Base-by-base conservation (phyloP, 2,888 invertebrate species). In the Synergus japonicus region DNA sequence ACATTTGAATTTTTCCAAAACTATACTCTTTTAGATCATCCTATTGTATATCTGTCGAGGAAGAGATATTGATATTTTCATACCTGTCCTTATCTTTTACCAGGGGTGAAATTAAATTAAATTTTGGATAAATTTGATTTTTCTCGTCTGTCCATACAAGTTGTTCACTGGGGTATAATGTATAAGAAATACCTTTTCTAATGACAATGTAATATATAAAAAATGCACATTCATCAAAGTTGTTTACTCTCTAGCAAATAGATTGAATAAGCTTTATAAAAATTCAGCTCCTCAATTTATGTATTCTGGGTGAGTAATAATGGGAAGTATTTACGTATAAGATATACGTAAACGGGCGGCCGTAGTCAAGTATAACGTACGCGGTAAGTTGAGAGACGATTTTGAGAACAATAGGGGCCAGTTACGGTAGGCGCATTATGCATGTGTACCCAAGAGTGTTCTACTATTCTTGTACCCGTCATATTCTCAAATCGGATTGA, bases 351-450 rank as follows among this genome's bases (percentile, higher is more conserved):
- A 69, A 69, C 29, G 49, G 46, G 49, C 69, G 46, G 49, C 69
- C 46, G 49, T 46, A 9, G 15, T 49, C 69, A 46, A 29, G 49
- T 69, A 69, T 29, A 69, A 69, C 49, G 46, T 49, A 69, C 9
- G 29, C 9, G 29, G 49, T 49, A 46, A 69, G 69, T 18, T 22
- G 49, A 49, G 29, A 69, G 69, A 69, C 49, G 46, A 69, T 49
- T 69, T 69, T n/a, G 69, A 49, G n/a, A 69, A 69, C 49, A 69
- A 69, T 69, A 58, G 54, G n/a, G 29, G 69, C 29, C 69, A 49
- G 69, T 69, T 49, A 49, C 15, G 29, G 29, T 67, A 49, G 69
- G 8, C 18, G 49, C 37, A 73, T 73, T 73, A n/a, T 73, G 54
- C n/a, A 73, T 73, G 54, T 37, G 54, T 41, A 73, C 49, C 9